Evolutionary conservation across 2,888 invertebrate genomes (phyloP), one percentile per base, ranked within the genome.

Genomic region (Drosophila birchii): DNA sequence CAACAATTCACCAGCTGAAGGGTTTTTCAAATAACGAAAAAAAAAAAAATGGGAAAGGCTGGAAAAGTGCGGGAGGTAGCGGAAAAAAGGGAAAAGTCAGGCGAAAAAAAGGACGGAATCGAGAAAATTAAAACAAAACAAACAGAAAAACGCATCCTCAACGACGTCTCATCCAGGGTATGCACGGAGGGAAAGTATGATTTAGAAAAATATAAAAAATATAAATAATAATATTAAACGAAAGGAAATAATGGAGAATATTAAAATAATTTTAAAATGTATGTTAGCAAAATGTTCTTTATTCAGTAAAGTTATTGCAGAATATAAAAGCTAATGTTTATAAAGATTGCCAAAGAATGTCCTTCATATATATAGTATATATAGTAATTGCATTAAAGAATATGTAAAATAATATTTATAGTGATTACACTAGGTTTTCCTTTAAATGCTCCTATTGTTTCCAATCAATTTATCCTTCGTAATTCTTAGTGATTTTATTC

Each of bases 11-110:
- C 60, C 86, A 91, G 86, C 91, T 90, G 89, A 92, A 92, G 92
- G 91, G 91, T 91, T 90, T 92, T 92, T 92, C 92, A 92, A 92
- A 92, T 89, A 92, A 90, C 90, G 89, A 90, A 86, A 86, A 88
- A 86, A 86, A 87, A 86, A 79, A 79, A 44, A 26, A 26, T 26
- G 26, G 36, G 38, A 39, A 47, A 45, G 32, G 66, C 20, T 49
- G 45, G 60, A 72, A 75, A 51, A 20, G 20, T 20, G 11, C 16
- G 34, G 64, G 47, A 11, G 3, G 56, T 39, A 18, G 47, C 70
- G 70, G 70, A 57, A 68, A 62, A 62, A 78, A 77, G 61, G 66
- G 62, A 69, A 82, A 70, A 66, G 74, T 56, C 64, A 51, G 72
- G 68, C 70, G 74, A 70, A 78, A 47, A 45, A 75, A 70, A 76